phyloP scores from a whole-genome alignment of 1,140 invertebrate species.

The Macrobrachium nipponense region DNA sequence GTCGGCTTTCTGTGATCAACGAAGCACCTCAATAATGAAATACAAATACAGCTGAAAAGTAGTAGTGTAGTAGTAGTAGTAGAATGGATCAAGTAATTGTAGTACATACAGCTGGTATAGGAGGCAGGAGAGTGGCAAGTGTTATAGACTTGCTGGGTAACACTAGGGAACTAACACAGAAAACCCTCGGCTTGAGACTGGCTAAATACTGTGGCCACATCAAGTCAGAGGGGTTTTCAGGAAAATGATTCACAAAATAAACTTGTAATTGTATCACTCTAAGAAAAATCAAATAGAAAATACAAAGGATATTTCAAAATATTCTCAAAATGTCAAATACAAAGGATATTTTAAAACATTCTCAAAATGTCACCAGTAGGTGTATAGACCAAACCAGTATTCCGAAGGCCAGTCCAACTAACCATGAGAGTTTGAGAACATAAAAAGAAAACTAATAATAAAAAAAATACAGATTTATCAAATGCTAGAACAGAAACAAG shows the following conservation, averaged over 20 bases:
- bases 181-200: conserved; percentile 34
- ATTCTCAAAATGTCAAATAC: too few relatives aligned
- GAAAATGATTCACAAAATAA: conserved; percentile 25
- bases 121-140: conserved; percentile 61
- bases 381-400: conserved; percentile 5
- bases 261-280: conserved; percentile 17
- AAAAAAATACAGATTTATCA: too few relatives aligned
- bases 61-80: too few relatives aligned
- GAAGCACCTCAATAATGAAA: conserved; percentile 61
- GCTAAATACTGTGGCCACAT: conserved; percentile 37
- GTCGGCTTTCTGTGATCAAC: conserved; percentile 60
- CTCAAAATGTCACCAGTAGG: conserved; percentile 43
- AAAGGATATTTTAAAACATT: too few relatives aligned
- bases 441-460: conserved; percentile 18
- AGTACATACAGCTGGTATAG: conserved; percentile 55
- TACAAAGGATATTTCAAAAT: conserved; percentile 17
- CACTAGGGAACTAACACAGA: conserved; percentile 59
- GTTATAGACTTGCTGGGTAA: conserved; percentile 57
- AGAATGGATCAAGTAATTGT: conserved; percentile 59
- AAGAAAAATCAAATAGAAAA: conserved; percentile 19
- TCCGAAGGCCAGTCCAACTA: conserved; percentile 27
- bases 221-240: conserved; percentile 28
- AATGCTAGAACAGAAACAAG: conserved; percentile 30
- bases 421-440: conserved; percentile 42
- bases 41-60: conserved; percentile 60